phyloP scores from a whole-genome alignment of 2,797 vertebrate species.

The Loris lydekkerianus region DNA sequence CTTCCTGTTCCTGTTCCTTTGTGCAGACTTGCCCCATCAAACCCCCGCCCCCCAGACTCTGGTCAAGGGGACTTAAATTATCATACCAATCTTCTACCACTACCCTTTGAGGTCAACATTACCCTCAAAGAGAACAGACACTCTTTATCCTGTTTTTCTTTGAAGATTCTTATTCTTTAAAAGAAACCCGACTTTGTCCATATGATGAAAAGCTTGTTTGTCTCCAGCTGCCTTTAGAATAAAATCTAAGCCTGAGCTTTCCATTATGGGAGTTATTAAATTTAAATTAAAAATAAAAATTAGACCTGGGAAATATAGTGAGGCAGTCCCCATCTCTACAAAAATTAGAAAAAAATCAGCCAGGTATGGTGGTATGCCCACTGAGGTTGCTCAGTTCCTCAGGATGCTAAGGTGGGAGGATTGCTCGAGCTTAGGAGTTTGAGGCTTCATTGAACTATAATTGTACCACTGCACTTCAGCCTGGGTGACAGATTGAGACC shows the following conservation, averaged over 20 bases:
- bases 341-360: not conserved
- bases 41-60: not conserved
- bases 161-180: constrained; percentile 5
- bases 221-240: not conserved
- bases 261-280: not conserved
- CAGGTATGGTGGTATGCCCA: not conserved
- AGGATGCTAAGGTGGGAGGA: not conserved
- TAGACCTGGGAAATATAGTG: not conserved
- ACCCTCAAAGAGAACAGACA: constrained; percentile 18
- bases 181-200: constrained; percentile 4
- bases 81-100: not conserved
- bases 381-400: not conserved
- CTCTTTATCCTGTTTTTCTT: not conserved
- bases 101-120: not conserved
- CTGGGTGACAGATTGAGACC: not conserved
- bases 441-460: not conserved
- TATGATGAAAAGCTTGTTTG: constrained; percentile 7
- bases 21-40: not conserved
- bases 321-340: not conserved
- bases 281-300: not conserved
- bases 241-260: constrained; percentile 45
- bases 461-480: not conserved
- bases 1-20: constrained; percentile 39
- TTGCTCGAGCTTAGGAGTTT: not conserved
- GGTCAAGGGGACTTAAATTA: not conserved